Evolutionary conservation across 2,888 invertebrate genomes (phyloP), one percentile per base, ranked within the genome.

Genomic region (Erannis defoliaria): DNA sequence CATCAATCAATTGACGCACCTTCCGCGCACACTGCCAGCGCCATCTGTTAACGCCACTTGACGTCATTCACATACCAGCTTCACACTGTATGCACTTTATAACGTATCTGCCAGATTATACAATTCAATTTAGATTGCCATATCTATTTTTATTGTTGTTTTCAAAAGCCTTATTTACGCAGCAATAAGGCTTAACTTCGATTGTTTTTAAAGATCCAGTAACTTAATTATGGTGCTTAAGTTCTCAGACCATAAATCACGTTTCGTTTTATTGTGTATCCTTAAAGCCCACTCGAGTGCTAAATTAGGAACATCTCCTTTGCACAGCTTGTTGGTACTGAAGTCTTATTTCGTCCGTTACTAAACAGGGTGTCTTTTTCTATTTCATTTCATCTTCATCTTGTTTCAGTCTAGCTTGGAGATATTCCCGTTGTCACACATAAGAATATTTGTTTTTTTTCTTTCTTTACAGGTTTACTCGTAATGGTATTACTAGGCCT

Each of bases 41-140:
- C 84, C 87, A 85, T 86, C 86, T 85, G 73, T 79, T 73, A 75
- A 76, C 79, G 75, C 73, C 76, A 55, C 29, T 38, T 78, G 74
- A 80, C 80, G 78, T 82, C 80, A 84, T 40, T 26, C 19, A 26
- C 49, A 33, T 51, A 40, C 45, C 6, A 23, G 16, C 10, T 31
- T 8, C 14, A 12, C 21, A 31, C 23, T 26, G 33, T 1, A 18
- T 23, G 1, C 3, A 29, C 1, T 55, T 23, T 45, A 38, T 14
- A 38, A 2, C 14, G 16, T 67, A 63, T 57, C 29, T 19, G 18
- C 6, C 0, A 8, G 21, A n/a, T 8, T 16, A 38, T 60, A 29
- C 37, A 42, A 54, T 40, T 67, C 38, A 59, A 31, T 8, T 50
- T 43, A 31, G 35, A 29, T 40, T 31, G n/a, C n/a, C n/a, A 37